phyloP scores from a whole-genome alignment of 2,888 invertebrate genomes.

The Habrosyne pyritoides region DNA sequence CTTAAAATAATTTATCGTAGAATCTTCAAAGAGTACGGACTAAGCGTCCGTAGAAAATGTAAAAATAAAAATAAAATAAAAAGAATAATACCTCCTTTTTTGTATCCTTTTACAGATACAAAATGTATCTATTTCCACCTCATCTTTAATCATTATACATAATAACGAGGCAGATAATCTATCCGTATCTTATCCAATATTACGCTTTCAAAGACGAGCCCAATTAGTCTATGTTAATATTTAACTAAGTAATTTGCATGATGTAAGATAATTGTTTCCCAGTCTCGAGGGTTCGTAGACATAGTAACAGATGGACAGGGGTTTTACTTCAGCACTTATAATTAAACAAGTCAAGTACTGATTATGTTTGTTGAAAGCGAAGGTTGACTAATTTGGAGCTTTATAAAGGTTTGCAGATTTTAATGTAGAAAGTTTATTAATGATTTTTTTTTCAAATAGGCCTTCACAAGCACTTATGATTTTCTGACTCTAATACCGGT shows the following conservation, averaged over 20 bases:
- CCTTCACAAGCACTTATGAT: too few relatives aligned
- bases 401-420: not conserved
- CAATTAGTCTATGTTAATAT: slow-evolving; percentile 27
- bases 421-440: too few relatives aligned
- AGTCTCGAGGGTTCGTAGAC: not conserved
- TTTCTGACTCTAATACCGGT: too few relatives aligned
- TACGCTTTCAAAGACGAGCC: not conserved
- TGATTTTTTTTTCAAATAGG: too few relatives aligned
- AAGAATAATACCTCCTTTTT: too few relatives aligned
- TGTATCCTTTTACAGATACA: too few relatives aligned
- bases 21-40: too few relatives aligned
- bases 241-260: slow-evolving; percentile 24
- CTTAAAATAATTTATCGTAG: too few relatives aligned
- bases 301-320: slow-evolving; percentile 2
- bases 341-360: not conserved
- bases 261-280: slow-evolving; percentile 6
- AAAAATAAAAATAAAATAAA: too few relatives aligned
- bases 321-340: not conserved
- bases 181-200: not conserved
- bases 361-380: not conserved
- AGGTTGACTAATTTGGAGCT: not conserved
- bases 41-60: too few relatives aligned
- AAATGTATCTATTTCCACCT: not conserved
- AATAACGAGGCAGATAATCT: not conserved
- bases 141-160: not conserved